Evolutionary conservation across 2,888 invertebrate genomes (phyloP).

Genomic region (Aspidapion aeneum): DNA sequence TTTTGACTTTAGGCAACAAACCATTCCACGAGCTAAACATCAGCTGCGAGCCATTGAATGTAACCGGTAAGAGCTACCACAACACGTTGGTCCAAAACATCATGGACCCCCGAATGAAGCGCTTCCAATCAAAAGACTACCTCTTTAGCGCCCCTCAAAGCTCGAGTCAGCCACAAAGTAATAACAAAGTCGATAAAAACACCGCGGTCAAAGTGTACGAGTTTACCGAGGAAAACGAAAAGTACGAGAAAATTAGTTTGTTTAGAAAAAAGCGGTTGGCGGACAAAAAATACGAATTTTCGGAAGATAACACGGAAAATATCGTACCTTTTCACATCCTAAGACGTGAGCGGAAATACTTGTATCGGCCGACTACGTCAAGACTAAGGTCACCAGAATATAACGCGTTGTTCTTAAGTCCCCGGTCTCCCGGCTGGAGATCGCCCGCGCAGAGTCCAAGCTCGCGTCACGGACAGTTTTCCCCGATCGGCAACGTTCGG

Average conservation of each 20-base stretch:
- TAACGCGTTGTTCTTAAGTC: constrained; percentile 44
- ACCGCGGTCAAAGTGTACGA: constrained; percentile 75
- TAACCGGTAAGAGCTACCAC: constrained; percentile 48
- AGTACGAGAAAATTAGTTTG: constrained; percentile 82
- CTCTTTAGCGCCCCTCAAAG: constrained; percentile 44
- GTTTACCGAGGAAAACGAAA: constrained; percentile 79
- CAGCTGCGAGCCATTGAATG: constrained; percentile 48
- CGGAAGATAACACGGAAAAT: constrained; percentile 69
- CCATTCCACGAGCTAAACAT: constrained; percentile 50
- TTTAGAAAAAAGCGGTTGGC: constrained; percentile 81
- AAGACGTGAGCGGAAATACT: constrained; percentile 46
- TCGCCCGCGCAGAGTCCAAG: constrained; percentile 48
- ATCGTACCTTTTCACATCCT: constrained; percentile 64
- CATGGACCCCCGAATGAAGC: constrained; percentile 45
- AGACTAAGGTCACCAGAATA: constrained; percentile 45
- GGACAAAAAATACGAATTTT: constrained; percentile 90
- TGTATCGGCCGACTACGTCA: constrained; percentile 37
- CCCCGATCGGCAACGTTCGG: constrained; percentile 39
- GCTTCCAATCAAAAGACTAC: constrained; percentile 43
- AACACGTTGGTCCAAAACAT: constrained; percentile 46
- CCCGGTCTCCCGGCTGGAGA: constrained; percentile 40
- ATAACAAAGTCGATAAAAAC: constrained; percentile 48
- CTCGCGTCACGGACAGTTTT: constrained; percentile 45
- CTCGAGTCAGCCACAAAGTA: constrained; percentile 34
- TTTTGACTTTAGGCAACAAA: constrained; percentile 37